These are phyloP conservation scores for Epistrophe grossulariae DNA, from an alignment of 2,888 invertebrate genomes.

Conservation along the genomic window DNA sequence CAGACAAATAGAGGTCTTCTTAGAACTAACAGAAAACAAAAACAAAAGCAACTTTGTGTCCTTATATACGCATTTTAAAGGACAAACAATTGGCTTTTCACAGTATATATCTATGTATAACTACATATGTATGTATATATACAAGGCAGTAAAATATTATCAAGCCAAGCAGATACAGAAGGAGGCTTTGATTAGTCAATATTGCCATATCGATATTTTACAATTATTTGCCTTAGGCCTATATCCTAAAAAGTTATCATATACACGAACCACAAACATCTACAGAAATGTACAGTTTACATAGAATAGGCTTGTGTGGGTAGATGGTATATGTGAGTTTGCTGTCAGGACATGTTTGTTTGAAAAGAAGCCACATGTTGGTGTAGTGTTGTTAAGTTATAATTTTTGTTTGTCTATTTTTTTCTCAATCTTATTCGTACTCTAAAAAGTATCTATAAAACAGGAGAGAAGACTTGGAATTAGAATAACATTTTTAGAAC, in stretches of 20 bases:
- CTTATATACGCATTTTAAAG: conserved; percentile 17
- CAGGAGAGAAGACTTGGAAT: too few species aligned
- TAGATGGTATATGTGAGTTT: neutral
- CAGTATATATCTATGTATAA: neutral
- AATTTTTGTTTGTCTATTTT: neutral
- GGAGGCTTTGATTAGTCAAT: conserved; percentile 57
- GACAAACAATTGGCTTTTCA: conserved; percentile 33
- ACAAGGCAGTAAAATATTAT: neutral
- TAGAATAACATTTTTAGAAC: too few species aligned
- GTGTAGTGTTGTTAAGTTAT: neutral
- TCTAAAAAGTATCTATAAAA: too few species aligned
- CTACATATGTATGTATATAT: too few species aligned
- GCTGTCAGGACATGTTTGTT: neutral
- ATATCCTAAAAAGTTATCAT: conserved; percentile 40
- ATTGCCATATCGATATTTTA: conserved; percentile 60
- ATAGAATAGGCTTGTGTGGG: neutral
- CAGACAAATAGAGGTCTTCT: conserved; percentile 42
- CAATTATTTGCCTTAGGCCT: conserved; percentile 54
- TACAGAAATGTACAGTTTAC: neutral
- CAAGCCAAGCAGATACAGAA: neutral
- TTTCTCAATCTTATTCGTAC: too few species aligned
- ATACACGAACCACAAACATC: conserved; percentile 21
- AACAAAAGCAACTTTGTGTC: conserved; percentile 12
- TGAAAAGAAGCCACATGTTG: neutral
- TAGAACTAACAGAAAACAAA: neutral